Evolutionary conservation across 2,888 invertebrate genomes (phyloP).

Genomic region (Orthosia gothica): DNA sequence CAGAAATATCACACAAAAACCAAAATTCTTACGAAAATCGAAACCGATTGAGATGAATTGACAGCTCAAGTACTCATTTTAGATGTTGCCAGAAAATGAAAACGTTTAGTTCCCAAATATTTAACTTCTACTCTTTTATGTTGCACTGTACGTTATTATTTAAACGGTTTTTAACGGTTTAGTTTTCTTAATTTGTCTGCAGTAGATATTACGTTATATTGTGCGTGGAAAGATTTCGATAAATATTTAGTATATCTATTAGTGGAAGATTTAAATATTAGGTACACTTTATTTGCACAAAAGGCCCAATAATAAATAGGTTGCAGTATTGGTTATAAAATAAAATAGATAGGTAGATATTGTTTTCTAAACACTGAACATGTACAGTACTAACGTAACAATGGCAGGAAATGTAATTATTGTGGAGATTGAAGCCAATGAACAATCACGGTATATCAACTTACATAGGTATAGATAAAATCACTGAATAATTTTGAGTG

Average conservation of each 20-base stretch:
- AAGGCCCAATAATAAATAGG: background rate
- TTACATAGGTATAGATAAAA: background rate
- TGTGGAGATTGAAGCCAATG: slow-evolving; percentile 25
- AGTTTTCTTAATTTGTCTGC: slow-evolving; percentile 12
- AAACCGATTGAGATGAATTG: too few relatives aligned
- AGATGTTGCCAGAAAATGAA: too few relatives aligned
- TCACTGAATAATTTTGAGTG: slow-evolving; percentile 12
- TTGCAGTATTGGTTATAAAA: background rate
- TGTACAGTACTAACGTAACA: slow-evolving; percentile 18
- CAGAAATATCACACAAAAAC: too few relatives aligned
- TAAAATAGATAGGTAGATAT: background rate
- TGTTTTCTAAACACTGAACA: slow-evolving; percentile 23
- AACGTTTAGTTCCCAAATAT: too few relatives aligned
- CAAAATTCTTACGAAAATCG: too few relatives aligned
- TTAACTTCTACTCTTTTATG: too few relatives aligned
- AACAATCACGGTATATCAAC: slow-evolving; percentile 5
- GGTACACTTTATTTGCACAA: background rate
- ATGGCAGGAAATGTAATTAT: slow-evolving; percentile 39
- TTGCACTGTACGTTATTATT: too few relatives aligned
- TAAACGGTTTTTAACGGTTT: too few relatives aligned
- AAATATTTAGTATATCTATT: background rate
- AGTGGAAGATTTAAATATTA: background rate
- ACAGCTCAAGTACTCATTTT: too few relatives aligned
- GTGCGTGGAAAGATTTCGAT: background rate
- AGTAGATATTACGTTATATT: background rate